A percentile compares a stretch with the other conserved stretches of the same genome.
These are phyloP conservation scores for Pachycephus smyrnensis DNA, from an alignment of 2,888 invertebrate genomes.

Conservation along the genomic window DNA sequence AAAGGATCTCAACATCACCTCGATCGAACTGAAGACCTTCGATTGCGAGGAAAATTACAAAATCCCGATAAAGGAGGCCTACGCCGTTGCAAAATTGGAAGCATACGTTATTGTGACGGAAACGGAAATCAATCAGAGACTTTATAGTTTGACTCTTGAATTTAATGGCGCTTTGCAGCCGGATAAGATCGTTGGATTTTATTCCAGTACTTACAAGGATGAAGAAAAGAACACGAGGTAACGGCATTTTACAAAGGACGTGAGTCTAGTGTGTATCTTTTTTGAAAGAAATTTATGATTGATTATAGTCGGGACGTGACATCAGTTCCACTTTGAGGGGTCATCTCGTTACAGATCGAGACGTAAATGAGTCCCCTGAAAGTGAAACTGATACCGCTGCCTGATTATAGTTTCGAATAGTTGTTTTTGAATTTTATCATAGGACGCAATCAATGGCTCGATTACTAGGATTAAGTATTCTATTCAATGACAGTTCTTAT, in stretches of 20 bases:
- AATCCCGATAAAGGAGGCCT: conserved; percentile 44
- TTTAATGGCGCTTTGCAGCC: conserved; percentile 70
- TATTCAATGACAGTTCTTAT: background rate
- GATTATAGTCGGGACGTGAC: too few relatives aligned
- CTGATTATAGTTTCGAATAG: background rate
- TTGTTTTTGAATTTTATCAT: background rate
- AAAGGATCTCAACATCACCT: conserved; percentile 67
- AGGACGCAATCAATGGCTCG: background rate
- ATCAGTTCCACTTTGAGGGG: too few relatives aligned
- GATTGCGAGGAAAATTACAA: conserved; percentile 43
- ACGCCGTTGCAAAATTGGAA: conserved; percentile 48
- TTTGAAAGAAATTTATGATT: background rate
- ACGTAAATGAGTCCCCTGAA: too few relatives aligned
- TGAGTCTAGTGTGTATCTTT: background rate
- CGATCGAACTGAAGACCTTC: conserved; percentile 60
- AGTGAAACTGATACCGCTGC: too few relatives aligned
- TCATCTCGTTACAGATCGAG: too few relatives aligned
- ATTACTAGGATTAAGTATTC: background rate
- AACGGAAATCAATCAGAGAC: conserved; percentile 52
- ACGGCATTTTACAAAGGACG: background rate
- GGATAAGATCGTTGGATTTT: conserved; percentile 73
- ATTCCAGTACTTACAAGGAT: conserved; percentile 71
- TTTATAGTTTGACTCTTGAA: conserved; percentile 66
- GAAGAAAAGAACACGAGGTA: conserved; percentile 56
- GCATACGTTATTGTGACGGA: conserved; percentile 51